These are phyloP conservation scores for Melanostoma scalare DNA, from an alignment of 2,888 invertebrate species.

Conservation along the genomic window DNA sequence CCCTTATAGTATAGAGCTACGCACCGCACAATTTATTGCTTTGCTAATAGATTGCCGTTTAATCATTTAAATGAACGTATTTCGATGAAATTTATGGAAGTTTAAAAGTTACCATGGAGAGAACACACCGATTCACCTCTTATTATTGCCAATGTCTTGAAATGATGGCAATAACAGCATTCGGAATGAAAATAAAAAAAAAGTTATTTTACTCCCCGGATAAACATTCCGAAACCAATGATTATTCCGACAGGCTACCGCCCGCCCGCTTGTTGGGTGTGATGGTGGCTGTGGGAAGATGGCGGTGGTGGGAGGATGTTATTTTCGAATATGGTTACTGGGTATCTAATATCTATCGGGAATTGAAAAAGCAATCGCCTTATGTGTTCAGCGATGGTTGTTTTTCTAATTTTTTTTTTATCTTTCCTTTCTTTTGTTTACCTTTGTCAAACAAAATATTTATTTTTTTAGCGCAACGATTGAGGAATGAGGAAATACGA, in stretches of 20 bases:
- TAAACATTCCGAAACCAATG: slow-evolving; percentile 18
- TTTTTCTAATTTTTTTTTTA: too few species aligned
- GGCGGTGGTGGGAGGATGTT: not conserved
- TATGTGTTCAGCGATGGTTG: too few species aligned
- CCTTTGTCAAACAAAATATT: too few species aligned
- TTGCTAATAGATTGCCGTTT: slow-evolving; percentile 65
- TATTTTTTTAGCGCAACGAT: too few species aligned
- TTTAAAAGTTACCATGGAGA: slow-evolving; percentile 48
- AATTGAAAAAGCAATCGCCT: too few species aligned
- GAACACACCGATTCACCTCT: slow-evolving; percentile 37
- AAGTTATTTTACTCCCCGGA: slow-evolving; percentile 16
- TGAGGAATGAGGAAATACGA: too few species aligned
- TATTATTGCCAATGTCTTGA: slow-evolving; percentile 18
- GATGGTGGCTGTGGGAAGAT: too few species aligned
- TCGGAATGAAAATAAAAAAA: slow-evolving; percentile 19
- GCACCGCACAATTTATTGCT: slow-evolving; percentile 51
- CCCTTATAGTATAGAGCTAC: slow-evolving; percentile 7
- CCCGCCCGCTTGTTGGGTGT: not conserved
- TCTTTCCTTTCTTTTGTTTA: too few species aligned
- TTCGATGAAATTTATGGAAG: slow-evolving; percentile 57
- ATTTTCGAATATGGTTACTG: slow-evolving; percentile 19
- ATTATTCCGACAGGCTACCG: slow-evolving; percentile 9
- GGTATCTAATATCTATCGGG: too few species aligned
- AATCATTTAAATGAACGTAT: slow-evolving; percentile 68
- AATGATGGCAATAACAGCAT: slow-evolving; percentile 30